Base-by-base conservation (phyloP, 30 jellyfish, hydroid and myxozoan species). In the Mastigias papua region DNA sequence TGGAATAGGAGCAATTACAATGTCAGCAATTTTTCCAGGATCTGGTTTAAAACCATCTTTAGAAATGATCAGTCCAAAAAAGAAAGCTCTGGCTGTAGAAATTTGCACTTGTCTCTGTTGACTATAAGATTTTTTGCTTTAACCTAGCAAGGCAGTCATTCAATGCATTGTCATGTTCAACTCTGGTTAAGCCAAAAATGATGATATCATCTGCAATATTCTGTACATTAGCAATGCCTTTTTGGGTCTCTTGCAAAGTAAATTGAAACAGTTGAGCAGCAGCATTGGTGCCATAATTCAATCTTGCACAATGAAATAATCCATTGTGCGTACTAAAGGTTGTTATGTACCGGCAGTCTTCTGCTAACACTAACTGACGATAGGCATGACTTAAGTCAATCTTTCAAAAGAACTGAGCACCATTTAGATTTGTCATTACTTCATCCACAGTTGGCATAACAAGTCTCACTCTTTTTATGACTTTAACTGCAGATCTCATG, bases 81-180 rank as follows among this genome's bases (percentile, higher is more conserved):
- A n/a, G n/a, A n/a, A n/a, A n/a, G n/a, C n/a, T n/a, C n/a, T n/a
- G n/a, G n/a, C n/a, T n/a, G n/a, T n/a, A n/a, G n/a, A n/a, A n/a
- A n/a, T n/a, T n/a, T n/a, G n/a, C n/a, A n/a, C n/a, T n/a, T n/a
- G 60, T 46, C 60, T 46, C 85, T 73, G 72, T 73, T 73, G 32
- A 46, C 85, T 46, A 25, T 34, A 25, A 73, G 72, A 9, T 73
- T 73, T 73, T 21, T 32, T 73, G 72, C 74, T 67, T 32, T 32
- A 73, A 46, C 35, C 85, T 73, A 4, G 7, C 73, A 15, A 73
- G 80, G 46, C 88, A 76, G 13, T 76, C 78, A 48, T 76, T 49
- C 80, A 76, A 76, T 49, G 88, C 88, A 2, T 49, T 76, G 29
- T 76, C 88, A 76, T 76, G 88, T 54, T 76, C 88, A 46, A 49